Conservation (phyloP, 2,888 invertebrate species). For the Theretra japonica region DNA sequence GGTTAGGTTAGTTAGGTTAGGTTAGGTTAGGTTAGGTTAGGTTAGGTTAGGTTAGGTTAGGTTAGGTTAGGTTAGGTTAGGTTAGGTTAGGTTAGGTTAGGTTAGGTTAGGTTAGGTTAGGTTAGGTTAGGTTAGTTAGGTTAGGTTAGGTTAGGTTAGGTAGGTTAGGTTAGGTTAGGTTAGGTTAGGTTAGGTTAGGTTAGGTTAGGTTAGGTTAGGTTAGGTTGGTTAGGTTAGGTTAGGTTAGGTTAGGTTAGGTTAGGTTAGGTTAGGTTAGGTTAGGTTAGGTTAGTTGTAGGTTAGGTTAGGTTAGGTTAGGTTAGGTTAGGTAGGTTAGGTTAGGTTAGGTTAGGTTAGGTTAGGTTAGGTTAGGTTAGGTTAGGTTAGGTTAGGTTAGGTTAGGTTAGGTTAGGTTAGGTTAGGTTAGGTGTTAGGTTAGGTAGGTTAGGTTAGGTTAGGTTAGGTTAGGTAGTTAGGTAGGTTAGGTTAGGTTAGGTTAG, state of each 20-base stretch:
- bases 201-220: slow-evolving; percentile 37
- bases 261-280: slow-evolving; percentile 40
- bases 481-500: slow-evolving; percentile 39
- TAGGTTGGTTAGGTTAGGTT: slow-evolving; percentile 37
- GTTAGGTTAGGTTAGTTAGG: slow-evolving; percentile 31
- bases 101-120: slow-evolving; percentile 32
- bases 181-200: slow-evolving; percentile 36
- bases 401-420: slow-evolving; percentile 34
- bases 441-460: too few species aligned
- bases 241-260: slow-evolving; percentile 37
- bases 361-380: slow-evolving; percentile 36
- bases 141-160: slow-evolving; percentile 26
- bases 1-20: slow-evolving; percentile 34
- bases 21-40: slow-evolving; percentile 33
- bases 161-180: slow-evolving; percentile 35
- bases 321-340: too few species aligned
- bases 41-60: slow-evolving; percentile 31
- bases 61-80: slow-evolving; percentile 29
- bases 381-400: slow-evolving; percentile 36
- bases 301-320: slow-evolving; percentile 38
- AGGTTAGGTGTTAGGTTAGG: slow-evolving; percentile 37
- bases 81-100: slow-evolving; percentile 34
- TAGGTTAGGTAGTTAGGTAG: too few species aligned
- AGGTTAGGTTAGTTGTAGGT: too few species aligned
- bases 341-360: slow-evolving; percentile 36